Evolutionary conservation across 2,113 vertebrate genomes (phyloP).

Genomic region (Neogale vison): DNA sequence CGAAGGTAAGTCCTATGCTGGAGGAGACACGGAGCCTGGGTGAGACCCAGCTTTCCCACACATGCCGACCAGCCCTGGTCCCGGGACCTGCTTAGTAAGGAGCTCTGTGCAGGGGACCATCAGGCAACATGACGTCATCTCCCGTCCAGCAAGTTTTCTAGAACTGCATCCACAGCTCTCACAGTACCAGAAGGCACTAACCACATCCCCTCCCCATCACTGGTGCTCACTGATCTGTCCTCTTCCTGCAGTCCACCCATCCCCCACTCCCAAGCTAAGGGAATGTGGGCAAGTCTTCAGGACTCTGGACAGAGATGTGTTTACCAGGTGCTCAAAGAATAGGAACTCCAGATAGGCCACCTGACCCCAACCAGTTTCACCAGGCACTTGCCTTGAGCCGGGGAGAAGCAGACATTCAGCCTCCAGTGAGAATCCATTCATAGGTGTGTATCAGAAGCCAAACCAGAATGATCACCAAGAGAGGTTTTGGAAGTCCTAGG

Average conservation of each 20-base stretch:
- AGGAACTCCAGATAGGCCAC: not conserved
- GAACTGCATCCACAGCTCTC: not conserved
- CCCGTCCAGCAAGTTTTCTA: not conserved
- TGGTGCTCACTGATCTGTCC: not conserved
- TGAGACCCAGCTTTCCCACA: not conserved
- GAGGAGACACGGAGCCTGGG: not conserved
- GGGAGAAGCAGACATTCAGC: not conserved
- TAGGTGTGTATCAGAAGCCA: conserved; percentile 18
- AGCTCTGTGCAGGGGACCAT: not conserved
- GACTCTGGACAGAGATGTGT: not conserved
- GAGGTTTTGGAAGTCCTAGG: not conserved
- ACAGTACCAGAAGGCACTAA: not conserved
- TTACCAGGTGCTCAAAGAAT: not conserved
- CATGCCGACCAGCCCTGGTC: too few species aligned
- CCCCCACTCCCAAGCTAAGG: not conserved
- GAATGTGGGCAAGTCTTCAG: not conserved
- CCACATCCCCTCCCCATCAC: not conserved
- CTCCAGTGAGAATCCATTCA: not conserved
- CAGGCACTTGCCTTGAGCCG: not conserved
- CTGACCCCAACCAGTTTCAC: not conserved
- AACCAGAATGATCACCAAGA: not conserved
- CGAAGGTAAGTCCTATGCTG: not conserved
- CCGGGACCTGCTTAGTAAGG: not conserved
- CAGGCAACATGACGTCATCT: not conserved
- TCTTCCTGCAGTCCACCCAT: not conserved